A percentile compares a stretch with the other conserved stretches of the same genome.
Evolutionary conservation across 1,140 invertebrate species (phyloP).

Genomic region (Doryteuthis pealeii): DNA sequence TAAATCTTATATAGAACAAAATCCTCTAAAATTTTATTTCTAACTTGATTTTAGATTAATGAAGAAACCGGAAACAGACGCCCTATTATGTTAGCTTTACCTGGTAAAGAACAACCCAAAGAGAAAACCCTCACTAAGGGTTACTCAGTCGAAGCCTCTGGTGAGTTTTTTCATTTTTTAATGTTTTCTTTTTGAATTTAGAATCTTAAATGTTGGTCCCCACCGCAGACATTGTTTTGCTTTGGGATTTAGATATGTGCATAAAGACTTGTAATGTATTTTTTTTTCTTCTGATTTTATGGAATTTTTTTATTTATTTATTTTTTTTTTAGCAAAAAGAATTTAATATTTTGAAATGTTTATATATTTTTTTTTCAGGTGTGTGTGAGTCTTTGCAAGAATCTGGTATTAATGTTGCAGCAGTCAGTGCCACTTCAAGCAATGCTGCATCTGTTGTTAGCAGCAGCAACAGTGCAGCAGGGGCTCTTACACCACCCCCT

Average conservation of each 20-base stretch:
- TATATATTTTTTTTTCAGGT: background rate
- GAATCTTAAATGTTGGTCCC: no score
- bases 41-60: conserved; percentile 60
- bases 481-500: background rate
- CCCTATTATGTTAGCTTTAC: conserved; percentile 77
- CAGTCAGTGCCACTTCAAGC: background rate
- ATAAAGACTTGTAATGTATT: no score
- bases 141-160: conserved; percentile 10
- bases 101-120: conserved; percentile 44
- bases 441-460: background rate
- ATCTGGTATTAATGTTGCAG: background rate
- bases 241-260: no score
- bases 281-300: no score
- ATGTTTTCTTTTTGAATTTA: background rate
- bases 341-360: no score
- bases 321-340: no score
- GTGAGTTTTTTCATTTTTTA: conserved; percentile 16
- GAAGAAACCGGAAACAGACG: conserved; percentile 81
- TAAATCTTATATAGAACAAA: no score
- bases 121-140: conserved; percentile 22
- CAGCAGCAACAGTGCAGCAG: background rate
- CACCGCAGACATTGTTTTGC: no score
- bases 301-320: no score
- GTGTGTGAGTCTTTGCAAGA: background rate
- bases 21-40: no score